A percentile compares a stretch with the other conserved stretches of the same genome.
phyloP scores from a whole-genome alignment of 1,140 invertebrate genomes.

The Cephus cinctus region DNA sequence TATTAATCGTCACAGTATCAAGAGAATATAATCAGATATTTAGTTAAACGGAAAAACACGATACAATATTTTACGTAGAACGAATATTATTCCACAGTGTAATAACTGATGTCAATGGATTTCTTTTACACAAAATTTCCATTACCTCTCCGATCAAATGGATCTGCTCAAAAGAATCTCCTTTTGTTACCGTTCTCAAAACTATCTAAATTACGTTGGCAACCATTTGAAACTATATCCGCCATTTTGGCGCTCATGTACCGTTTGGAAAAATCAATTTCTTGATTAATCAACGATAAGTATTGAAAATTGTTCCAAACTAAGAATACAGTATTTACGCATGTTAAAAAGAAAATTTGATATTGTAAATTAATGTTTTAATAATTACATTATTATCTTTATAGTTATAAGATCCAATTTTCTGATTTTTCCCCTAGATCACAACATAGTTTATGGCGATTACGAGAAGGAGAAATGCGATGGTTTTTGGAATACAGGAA shows the following conservation, averaged over 20 bases:
- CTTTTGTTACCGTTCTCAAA: constrained; percentile 5
- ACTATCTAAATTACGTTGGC: constrained; percentile 14
- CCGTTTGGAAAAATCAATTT: too few relatives aligned
- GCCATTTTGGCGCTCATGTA: constrained; percentile 19
- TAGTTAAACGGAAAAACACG: neutral
- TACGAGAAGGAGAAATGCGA: too few relatives aligned
- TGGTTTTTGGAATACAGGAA: constrained; percentile 21
- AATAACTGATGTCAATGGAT: constrained; percentile 31
- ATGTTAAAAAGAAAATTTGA: too few relatives aligned
- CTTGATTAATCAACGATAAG: neutral
- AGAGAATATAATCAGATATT: neutral
- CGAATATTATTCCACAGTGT: constrained; percentile 2
- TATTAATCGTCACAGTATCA: too few relatives aligned
- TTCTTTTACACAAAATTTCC: constrained; percentile 17
- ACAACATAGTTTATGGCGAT: too few relatives aligned
- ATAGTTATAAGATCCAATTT: too few relatives aligned
- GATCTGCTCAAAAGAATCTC: constrained; percentile 29
- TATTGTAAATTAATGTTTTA: too few relatives aligned
- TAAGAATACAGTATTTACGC: too few relatives aligned
- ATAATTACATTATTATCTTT: too few relatives aligned
- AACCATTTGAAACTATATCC: constrained; percentile 18
- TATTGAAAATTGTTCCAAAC: constrained; percentile 17
- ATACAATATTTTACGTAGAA: neutral
- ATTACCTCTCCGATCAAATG: constrained; percentile 27
- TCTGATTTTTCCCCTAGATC: too few relatives aligned